Conservation (phyloP, 1,140 invertebrate species). For the Orchestia grillus region DNA sequence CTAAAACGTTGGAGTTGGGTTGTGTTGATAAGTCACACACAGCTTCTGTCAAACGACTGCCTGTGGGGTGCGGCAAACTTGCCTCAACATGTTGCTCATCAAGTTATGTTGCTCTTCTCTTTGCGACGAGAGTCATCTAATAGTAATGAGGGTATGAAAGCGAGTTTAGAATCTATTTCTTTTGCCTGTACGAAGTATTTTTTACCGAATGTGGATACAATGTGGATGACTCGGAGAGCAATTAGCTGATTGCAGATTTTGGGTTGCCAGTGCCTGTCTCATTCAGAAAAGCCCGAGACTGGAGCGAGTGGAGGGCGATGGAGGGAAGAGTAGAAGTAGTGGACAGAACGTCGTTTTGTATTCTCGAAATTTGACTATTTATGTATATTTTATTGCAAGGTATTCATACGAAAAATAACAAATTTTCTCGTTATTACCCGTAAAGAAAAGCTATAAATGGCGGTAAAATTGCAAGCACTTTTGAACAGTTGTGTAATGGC, state of each 20-base stretch:
- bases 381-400: not conserved
- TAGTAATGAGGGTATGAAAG: not conserved
- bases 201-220: not conserved
- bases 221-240: not conserved
- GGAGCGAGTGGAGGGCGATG: not conserved
- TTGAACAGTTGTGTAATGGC: not conserved
- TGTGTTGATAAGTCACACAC: not conserved
- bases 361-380: not conserved
- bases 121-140: not conserved
- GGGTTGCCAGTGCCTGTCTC: not conserved
- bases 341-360: not conserved
- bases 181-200: not conserved
- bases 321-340: not conserved
- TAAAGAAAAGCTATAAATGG: not conserved
- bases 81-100: not conserved
- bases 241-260: not conserved
- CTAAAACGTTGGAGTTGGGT: not conserved
- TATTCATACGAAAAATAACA: not conserved
- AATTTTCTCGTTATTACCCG: not conserved
- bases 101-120: not conserved
- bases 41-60: not conserved
- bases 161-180: not conserved
- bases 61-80: not conserved
- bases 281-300: not conserved
- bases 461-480: not conserved